Base-by-base conservation (phyloP, 1,140 invertebrate genomes). In the Cotesia typhae region DNA sequence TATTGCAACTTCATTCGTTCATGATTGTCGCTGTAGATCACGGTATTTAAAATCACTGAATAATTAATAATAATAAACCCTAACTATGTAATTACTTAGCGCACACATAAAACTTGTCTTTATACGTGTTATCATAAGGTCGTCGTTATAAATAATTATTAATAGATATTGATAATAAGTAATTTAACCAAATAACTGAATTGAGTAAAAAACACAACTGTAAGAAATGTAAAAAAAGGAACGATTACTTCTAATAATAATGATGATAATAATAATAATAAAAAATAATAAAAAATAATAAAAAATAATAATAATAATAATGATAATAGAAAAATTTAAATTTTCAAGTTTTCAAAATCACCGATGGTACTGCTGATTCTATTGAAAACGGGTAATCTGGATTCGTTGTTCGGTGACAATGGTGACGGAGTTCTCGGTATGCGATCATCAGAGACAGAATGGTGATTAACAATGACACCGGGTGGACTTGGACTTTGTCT, bases 361-460 rank as follows among this genome's bases (percentile, higher is more conserved):
- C 87, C 86, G 73, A 90, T 83, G 69, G 89, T 88, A 68, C 87
- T 90, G 80, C 91, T 91, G 75, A 93, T 89, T 69, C 90, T 89
- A 85, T 93, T 93, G 84, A 93, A 93, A 0, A 93, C 91, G 1
- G 92, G 92, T 79, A 93, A 84, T 66, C 92, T 82, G 0, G 83
- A 82, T 14, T 86, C 85, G 3, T 78, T 79, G 61, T 82, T 83
- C 1, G 85, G 86, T 1, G 85, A 85, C n/a, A 84, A 57, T 0
- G 86, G 85, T 0, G 85, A 85, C 75, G 80, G 89, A 76, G 78
- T 89, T 79, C 83, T 88, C 76, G 77, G 85, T 78, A 74, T 80
- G 73, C 76, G 67, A 36, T 87, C 82, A 28, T 84, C 84, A 4
- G 80, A 61, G 10, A 71, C 75, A 14, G 73, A 63, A 59, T 77